Base-by-base conservation (phyloP, 2,113 vertebrate genomes). In the Sphyrna mokarran region DNA sequence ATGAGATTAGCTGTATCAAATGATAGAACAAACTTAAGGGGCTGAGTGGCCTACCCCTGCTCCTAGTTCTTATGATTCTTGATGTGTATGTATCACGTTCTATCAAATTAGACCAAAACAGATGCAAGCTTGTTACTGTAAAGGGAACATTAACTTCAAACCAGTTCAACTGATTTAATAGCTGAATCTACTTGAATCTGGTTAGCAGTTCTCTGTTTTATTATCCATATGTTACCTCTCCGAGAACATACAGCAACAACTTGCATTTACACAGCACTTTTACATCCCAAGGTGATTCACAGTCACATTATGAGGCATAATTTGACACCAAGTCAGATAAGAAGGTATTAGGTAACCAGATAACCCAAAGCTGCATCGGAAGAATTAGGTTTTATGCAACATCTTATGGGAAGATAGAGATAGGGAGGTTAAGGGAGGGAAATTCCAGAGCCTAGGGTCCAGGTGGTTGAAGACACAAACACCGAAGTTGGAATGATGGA, bases 71-170 rank as follows among this genome's bases (percentile, higher is more conserved):
- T 54, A 54, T 54, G 48, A 54, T 54, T 54, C 48, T 54, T 54
- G 48, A 54, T 54, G 48, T 54, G 5, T 3, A 83, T 40, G 20
- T 37, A 83, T 33, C 16, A 16, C 33, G 37, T 83, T 83, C n/a
- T 83, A 83, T 40, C 78, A 83, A 37, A 83, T 83, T 83, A 83
- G 78, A 83, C 78, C n/a, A 83, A 83, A 83, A 37, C n/a, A 83
- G 13, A 40, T 37, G n/a, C 16, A 80, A 18, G 76, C 33, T 54
- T 87, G 5, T 43, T 87, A 87, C 48, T 33, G 29, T 58, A 11
- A 3, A 58, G 26, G 26, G 3, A 26, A 29, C 23, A 58, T 5
- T 9, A 89, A 58, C 43, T 61, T 54, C 7, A 89, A 11, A 14
- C 48, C 86, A 13, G 9, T 89, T 26, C 26, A 89, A 58, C 10